Conservation (phyloP, 2,888 invertebrate genomes). For the Gibbula magus region DNA sequence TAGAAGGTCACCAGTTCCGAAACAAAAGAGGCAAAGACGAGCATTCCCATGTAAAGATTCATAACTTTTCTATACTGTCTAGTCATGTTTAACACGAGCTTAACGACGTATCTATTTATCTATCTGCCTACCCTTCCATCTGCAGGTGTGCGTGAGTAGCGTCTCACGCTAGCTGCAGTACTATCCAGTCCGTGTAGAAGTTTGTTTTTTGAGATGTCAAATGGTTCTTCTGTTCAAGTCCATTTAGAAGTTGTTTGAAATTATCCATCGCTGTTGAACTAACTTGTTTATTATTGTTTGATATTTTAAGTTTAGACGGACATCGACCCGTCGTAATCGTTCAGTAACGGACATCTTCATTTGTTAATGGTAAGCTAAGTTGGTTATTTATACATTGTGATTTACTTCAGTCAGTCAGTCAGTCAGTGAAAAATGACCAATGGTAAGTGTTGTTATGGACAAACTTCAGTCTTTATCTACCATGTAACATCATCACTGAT, state of each 20-base stretch:
- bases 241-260: slow-evolving; percentile 23
- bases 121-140: too few species aligned
- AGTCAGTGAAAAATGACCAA: slow-evolving; percentile 18
- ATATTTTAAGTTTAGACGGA: slow-evolving; percentile 1
- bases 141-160: too few species aligned
- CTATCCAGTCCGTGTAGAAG: background rate
- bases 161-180: too few species aligned
- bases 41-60: slow-evolving; percentile 19
- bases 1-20: background rate
- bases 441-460: slow-evolving; percentile 11
- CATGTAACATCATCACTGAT: slow-evolving; percentile 14
- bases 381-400: slow-evolving; percentile 3
- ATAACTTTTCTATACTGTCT: slow-evolving; percentile 19
- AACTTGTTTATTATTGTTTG: slow-evolving; percentile 21
- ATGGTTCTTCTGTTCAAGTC: slow-evolving; percentile 16
- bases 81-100: background rate
- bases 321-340: background rate
- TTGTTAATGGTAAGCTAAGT: slow-evolving; percentile 9
- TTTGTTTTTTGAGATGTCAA: slow-evolving; percentile 17
- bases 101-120: too few species aligned
- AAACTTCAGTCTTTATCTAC: background rate
- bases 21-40: background rate
- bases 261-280: background rate
- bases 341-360: background rate
- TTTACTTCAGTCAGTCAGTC: background rate